phyloP scores from a whole-genome alignment of 2,113 vertebrate genomes.

The Spermophilus dauricus region DNA sequence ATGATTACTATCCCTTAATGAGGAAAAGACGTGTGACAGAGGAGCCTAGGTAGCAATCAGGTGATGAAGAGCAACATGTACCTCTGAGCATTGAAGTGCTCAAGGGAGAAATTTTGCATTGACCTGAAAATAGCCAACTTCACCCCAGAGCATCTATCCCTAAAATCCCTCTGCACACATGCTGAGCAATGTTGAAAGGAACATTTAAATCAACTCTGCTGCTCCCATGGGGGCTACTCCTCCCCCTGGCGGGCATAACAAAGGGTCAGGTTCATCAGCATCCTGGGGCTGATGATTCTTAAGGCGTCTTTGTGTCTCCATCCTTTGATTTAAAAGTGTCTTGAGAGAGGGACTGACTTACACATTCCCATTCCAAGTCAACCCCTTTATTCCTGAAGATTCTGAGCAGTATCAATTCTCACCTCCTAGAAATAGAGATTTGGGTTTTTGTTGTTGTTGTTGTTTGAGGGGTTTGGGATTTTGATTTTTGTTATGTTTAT shows the following conservation, averaged over 20 bases:
- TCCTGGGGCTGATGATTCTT: background rate
- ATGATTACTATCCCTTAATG: background rate
- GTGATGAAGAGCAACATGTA: background rate
- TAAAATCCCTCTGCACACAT: background rate
- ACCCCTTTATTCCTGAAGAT: background rate
- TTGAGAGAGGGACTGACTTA: background rate
- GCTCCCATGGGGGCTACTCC: background rate
- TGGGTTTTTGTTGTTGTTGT: too few species aligned
- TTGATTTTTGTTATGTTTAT: background rate
- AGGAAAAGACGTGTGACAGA: background rate
- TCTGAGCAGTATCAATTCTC: background rate
- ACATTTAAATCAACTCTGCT: background rate
- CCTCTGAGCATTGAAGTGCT: background rate
- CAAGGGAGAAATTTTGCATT: background rate
- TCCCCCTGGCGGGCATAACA: background rate
- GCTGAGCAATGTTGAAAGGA: background rate
- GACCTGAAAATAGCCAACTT: background rate
- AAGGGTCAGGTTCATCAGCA: background rate
- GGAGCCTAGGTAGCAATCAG: background rate
- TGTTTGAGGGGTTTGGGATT: too few species aligned
- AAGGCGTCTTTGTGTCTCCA: background rate
- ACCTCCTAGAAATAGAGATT: slow-evolving; percentile 7
- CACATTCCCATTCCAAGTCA: background rate
- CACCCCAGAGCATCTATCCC: background rate
- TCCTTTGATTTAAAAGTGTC: slow-evolving; percentile 34